These are phyloP conservation scores for Ichneumoninae sp. DNA, from an alignment of 2,888 invertebrate genomes.

Conservation along the genomic window DNA sequence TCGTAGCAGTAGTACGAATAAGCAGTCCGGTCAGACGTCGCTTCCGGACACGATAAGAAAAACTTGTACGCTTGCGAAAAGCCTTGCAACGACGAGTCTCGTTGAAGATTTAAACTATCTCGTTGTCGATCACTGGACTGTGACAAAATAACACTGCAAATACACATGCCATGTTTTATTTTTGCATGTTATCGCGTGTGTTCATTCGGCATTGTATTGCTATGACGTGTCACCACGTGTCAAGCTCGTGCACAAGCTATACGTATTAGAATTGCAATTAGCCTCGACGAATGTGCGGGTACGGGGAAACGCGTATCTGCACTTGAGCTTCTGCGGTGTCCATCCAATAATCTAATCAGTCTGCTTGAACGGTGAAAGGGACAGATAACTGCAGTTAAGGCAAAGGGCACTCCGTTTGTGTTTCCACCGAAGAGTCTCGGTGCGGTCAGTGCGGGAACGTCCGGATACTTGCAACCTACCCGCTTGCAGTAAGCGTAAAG, in stretches of 20 bases:
- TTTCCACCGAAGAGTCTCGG: constrained; percentile 28
- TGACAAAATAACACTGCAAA: background rate
- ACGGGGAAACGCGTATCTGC: constrained; percentile 30
- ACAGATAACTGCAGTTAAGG: constrained; percentile 23
- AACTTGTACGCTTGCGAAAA: background rate
- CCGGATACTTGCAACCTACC: constrained; percentile 24
- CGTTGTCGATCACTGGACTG: constrained; percentile 17
- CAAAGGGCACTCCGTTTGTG: constrained; percentile 17
- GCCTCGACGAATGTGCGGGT: constrained; percentile 35
- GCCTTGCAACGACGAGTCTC: background rate
- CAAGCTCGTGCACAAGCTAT: background rate
- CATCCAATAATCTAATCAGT: constrained; percentile 35
- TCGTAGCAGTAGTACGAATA: constrained; percentile 10
- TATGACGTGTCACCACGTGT: background rate
- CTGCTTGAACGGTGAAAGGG: constrained; percentile 26
- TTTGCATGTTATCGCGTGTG: background rate
- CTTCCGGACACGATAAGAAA: background rate
- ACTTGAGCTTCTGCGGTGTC: constrained; percentile 26
- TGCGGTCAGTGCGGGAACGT: constrained; percentile 12
- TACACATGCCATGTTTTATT: background rate
- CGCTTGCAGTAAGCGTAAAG: constrained; percentile 20
- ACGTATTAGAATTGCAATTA: constrained; percentile 47
- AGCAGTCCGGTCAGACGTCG: constrained; percentile 15
- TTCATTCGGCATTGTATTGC: background rate
- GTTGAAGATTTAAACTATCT: constrained; percentile 38